These are phyloP conservation scores for Synanthedon formicaeformis DNA, from an alignment of 2,888 invertebrate species.

Conservation along the genomic window DNA sequence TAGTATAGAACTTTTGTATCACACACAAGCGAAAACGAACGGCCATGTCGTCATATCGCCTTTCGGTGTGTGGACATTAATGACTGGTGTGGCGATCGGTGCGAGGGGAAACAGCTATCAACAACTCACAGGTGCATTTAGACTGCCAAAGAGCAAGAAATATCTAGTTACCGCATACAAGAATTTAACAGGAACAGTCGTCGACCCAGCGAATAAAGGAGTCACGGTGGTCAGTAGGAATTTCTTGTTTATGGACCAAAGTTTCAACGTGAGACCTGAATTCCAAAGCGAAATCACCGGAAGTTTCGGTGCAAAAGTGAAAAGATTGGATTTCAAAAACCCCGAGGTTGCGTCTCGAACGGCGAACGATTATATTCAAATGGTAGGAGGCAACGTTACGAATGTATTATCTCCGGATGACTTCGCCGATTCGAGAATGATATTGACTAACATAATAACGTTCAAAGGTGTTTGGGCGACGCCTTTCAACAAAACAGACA, in stretches of 20 bases:
- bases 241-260: conserved; percentile 50
- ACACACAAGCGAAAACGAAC: conserved; percentile 40
- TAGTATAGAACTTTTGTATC: conserved; percentile 51
- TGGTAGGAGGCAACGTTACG: conserved; percentile 45
- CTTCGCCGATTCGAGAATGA: conserved; percentile 69
- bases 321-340: conserved; percentile 45
- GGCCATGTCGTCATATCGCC: conserved; percentile 61
- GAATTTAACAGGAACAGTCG: conserved; percentile 31
- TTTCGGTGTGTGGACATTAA: conserved; percentile 62
- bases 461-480: conserved; percentile 79
- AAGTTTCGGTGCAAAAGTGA: conserved; percentile 47
- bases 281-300: conserved; percentile 31
- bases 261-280: conserved; percentile 32
- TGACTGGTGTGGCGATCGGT: conserved; percentile 55
- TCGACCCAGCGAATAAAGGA: conserved; percentile 35
- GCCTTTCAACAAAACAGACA: conserved; percentile 73
- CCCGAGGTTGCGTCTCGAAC: conserved; percentile 37
- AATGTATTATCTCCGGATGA: conserved; percentile 62
- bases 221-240: conserved; percentile 47
- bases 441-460: conserved; percentile 76
- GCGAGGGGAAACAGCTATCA: conserved; percentile 42
- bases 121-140: conserved; percentile 40
- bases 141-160: conserved; percentile 33
- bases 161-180: conserved; percentile 37
- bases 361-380: conserved; percentile 49